phyloP scores from a whole-genome alignment of 2,888 invertebrate genomes.

The Digitonthophagus gazella region DNA sequence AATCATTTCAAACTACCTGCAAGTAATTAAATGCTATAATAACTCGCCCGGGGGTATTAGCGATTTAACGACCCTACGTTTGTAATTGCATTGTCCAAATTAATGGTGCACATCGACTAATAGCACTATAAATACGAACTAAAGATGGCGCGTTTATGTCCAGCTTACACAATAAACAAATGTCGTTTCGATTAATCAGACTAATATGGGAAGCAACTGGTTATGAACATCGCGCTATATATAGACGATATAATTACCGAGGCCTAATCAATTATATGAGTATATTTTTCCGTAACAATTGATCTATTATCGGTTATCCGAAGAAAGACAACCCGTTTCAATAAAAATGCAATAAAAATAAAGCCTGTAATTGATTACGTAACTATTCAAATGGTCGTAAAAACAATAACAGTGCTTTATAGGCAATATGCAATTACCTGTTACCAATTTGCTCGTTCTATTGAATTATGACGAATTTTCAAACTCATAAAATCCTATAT shows the following conservation, averaged over 20 bases:
- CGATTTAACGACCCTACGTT: background rate
- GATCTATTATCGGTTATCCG: too few species aligned
- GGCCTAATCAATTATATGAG: too few species aligned
- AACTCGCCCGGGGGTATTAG: background rate
- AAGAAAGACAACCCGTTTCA: background rate
- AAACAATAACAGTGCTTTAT: background rate
- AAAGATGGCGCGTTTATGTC: background rate
- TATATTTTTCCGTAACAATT: too few species aligned
- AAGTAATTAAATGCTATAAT: background rate
- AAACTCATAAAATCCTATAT: too few species aligned
- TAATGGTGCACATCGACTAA: background rate
- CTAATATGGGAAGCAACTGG: background rate
- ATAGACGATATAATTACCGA: too few species aligned
- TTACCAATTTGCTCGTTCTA: background rate
- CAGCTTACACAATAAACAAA: background rate
- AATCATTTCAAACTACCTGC: background rate
- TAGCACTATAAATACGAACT: background rate
- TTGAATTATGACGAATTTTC: background rate
- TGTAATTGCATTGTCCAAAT: background rate
- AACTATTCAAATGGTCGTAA: background rate
- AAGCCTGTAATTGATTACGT: background rate
- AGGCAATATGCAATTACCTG: background rate
- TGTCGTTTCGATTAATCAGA: background rate
- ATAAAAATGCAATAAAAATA: background rate
- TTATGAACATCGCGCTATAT: background rate